Evolutionary conservation across 2,113 vertebrate species (phyloP).

Genomic region (human): GRCh38 chr2:28366501-28367000

Average conservation of each 20-base stretch:
- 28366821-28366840: background rate
- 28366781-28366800: background rate
- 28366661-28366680: background rate
- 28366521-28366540: background rate
- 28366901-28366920: slow-evolving; percentile 25
- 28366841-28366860: background rate
- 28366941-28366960: slow-evolving; percentile 56
- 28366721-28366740: background rate
- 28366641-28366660: background rate
- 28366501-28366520: background rate
- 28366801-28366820: background rate
- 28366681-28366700: background rate
- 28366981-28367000: background rate
- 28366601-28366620: background rate
- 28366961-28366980: slow-evolving; percentile 61
- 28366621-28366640: background rate
- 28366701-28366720: background rate
- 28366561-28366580: fast-evolving
- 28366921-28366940: slow-evolving; percentile 63
- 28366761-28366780: background rate
- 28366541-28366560: background rate
- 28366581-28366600: background rate
- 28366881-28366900: background rate
- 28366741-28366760: background rate
- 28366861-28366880: background rate